Evolutionary conservation across 2,797 vertebrate genomes (phyloP).

Genomic region (Danio choprae): DNA sequence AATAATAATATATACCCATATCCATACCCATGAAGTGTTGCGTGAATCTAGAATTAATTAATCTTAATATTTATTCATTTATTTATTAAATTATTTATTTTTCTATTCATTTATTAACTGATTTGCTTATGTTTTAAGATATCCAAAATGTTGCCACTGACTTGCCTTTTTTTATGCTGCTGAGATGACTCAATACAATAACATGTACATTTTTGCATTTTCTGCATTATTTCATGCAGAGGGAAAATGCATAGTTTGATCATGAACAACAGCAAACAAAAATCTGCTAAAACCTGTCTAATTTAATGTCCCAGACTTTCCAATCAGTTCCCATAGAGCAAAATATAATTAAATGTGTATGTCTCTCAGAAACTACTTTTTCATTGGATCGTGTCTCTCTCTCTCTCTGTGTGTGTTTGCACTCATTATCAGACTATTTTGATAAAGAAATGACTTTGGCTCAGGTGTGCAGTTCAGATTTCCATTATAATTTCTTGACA

Average conservation of each 20-base stretch:
- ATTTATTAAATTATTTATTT: too few species aligned
- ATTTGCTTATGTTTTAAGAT: too few species aligned
- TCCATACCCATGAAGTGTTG: too few species aligned
- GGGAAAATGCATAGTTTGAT: not conserved
- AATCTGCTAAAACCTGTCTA: too few species aligned
- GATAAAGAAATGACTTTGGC: slow-evolving; percentile 18
- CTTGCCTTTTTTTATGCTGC: too few species aligned
- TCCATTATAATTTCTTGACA: slow-evolving; percentile 32
- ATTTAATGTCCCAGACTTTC: not conserved
- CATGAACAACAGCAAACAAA: not conserved
- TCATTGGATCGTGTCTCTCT: not conserved
- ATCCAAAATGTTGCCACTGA: too few species aligned
- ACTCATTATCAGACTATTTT: slow-evolving; percentile 16
- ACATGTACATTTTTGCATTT: not conserved
- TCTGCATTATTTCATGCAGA: not conserved
- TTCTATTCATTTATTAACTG: too few species aligned
- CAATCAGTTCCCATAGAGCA: not conserved
- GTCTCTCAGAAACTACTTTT: not conserved
- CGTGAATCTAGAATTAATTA: too few species aligned
- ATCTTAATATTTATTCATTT: too few species aligned
- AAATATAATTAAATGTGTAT: not conserved
- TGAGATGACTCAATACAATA: too few species aligned
- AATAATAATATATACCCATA: too few species aligned
- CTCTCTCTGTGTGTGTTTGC: not conserved
- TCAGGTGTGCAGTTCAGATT: slow-evolving; percentile 39